phyloP scores from a whole-genome alignment of 2,113 vertebrate genomes.

The Proterorhinus semilunaris region DNA sequence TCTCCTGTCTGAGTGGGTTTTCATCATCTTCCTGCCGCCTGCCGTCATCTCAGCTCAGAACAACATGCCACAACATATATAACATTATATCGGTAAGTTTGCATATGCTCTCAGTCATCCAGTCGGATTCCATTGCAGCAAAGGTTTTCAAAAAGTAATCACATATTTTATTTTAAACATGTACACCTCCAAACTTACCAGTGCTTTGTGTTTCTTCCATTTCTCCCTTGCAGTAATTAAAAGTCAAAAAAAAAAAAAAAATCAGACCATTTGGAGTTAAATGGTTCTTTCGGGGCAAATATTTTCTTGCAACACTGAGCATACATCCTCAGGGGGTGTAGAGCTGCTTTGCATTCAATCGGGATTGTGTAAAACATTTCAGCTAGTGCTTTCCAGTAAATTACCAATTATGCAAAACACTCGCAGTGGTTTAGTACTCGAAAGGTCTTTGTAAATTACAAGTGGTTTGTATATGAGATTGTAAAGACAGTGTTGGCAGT shows the following conservation, averaged over 20 bases:
- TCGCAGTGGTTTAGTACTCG: neutral
- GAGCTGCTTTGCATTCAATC: constrained; percentile 19
- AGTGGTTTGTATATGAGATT: neutral
- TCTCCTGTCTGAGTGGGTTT: constrained; percentile 66
- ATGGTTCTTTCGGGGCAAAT: neutral
- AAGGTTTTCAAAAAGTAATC: neutral
- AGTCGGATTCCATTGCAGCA: too few species aligned
- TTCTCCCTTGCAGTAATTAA: constrained; percentile 10
- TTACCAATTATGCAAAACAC: constrained; percentile 7
- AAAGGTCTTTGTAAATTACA: neutral
- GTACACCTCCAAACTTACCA: neutral
- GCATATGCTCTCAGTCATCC: too few species aligned
- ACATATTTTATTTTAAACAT: neutral
- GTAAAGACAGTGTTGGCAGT: neutral
- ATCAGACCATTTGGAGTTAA: neutral
- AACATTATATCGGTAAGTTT: too few species aligned
- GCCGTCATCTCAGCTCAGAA: constrained; percentile 23
- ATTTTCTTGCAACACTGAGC: neutral
- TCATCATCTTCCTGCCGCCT: constrained; percentile 48
- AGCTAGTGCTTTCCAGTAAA: constrained; percentile 5
- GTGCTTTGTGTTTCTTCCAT: neutral
- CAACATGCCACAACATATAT: neutral
- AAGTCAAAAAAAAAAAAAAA: neutral
- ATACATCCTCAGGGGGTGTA: neutral
- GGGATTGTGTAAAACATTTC: neutral